Percentiles rank a stretch among this genome's conserved stretches.
phyloP scores from a whole-genome alignment of 2,797 vertebrate species.

The Limnodromus scolopaceus region DNA sequence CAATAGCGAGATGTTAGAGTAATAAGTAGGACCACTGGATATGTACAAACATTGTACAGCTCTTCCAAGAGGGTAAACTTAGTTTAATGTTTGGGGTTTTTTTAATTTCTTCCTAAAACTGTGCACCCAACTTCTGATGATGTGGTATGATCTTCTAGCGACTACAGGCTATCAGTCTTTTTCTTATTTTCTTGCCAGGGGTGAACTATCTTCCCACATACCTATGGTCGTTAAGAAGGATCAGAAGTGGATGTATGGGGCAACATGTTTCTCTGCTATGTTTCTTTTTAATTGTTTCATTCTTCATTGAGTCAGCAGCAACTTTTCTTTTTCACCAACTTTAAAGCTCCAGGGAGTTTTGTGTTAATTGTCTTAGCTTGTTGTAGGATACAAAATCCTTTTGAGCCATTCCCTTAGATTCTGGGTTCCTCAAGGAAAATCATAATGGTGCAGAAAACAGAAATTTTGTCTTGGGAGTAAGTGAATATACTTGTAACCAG shows the following conservation, averaged over 20 bases:
- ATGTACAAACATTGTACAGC: neutral
- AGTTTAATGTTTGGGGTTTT: neutral
- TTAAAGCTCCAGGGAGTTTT: neutral
- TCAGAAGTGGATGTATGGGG: neutral
- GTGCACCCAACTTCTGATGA: rapidly evolving
- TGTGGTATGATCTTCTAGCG: neutral
- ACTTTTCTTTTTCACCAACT: neutral
- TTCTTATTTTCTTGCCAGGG: neutral
- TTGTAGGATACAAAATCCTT: neutral
- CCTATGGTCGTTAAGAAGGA: neutral
- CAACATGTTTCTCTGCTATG: neutral
- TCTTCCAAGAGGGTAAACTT: neutral
- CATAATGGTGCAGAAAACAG: neutral
- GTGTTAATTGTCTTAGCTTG: neutral
- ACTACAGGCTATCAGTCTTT: neutral
- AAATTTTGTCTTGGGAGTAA: neutral
- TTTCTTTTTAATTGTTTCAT: neutral
- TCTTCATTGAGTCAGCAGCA: neutral
- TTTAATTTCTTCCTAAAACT: neutral
- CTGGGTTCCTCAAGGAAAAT: neutral
- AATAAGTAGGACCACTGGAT: neutral
- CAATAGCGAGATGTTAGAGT: neutral
- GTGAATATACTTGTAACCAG: rapidly evolving
- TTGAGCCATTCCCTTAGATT: neutral
- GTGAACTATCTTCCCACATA: neutral